phyloP scores from a whole-genome alignment of 2,113 vertebrate genomes.

The Solea solea region DNA sequence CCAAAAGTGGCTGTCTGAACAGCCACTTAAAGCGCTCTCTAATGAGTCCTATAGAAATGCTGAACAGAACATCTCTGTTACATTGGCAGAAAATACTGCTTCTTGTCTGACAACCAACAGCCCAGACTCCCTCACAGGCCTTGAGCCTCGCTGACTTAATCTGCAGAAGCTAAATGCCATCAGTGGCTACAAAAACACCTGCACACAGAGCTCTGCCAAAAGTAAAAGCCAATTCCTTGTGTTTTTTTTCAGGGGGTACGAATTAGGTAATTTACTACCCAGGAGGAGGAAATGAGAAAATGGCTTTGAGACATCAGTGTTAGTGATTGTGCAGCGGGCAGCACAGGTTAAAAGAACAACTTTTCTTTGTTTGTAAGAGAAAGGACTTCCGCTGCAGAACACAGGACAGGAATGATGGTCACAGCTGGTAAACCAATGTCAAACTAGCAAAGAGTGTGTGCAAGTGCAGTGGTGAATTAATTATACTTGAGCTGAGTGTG shows the following conservation, averaged over 20 bases:
- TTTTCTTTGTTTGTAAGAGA: constrained; percentile 27
- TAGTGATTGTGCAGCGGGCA: constrained; percentile 35
- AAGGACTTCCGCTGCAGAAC: constrained; percentile 34
- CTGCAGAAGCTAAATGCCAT: constrained; percentile 45
- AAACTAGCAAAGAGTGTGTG: constrained; percentile 29
- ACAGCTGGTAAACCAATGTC: constrained; percentile 25
- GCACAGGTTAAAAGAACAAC: constrained; percentile 27
- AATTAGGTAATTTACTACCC: constrained; percentile 55
- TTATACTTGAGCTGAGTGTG: constrained; percentile 35
- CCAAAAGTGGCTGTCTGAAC: constrained; percentile 38
- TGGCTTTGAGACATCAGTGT: constrained; percentile 32
- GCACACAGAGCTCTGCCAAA: constrained; percentile 20
- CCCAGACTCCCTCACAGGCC: constrained; percentile 22
- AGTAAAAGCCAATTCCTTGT: constrained; percentile 31
- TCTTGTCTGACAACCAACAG: constrained; percentile 36
- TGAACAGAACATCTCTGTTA: constrained; percentile 62
- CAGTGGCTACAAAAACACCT: constrained; percentile 48
- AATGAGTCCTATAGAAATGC: constrained; percentile 66
- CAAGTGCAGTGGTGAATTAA: constrained; percentile 43
- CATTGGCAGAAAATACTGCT: constrained; percentile 57
- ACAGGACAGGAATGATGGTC: constrained; percentile 28
- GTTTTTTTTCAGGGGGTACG: constrained; percentile 21
- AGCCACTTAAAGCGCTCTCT: constrained; percentile 57
- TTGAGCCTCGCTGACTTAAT: constrained; percentile 46
- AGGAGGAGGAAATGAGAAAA: constrained; percentile 33